Percentiles rank a stretch among this genome's conserved stretches.
phyloP scores from a whole-genome alignment of 92 coral and sea anemone species.

The Epizoanthus scotinus region DNA sequence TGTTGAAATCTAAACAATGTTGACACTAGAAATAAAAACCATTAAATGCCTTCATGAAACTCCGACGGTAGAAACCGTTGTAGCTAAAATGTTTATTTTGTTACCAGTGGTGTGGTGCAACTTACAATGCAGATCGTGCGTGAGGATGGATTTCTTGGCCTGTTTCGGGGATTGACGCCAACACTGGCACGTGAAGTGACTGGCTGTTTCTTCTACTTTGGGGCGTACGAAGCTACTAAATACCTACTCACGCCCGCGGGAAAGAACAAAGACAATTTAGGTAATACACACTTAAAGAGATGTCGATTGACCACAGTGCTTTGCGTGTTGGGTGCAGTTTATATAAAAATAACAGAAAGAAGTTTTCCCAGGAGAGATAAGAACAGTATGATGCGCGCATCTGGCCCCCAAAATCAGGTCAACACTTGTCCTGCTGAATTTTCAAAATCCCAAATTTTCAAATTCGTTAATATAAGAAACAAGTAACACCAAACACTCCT shows the following conservation, averaged over 20 bases:
- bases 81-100: not conserved
- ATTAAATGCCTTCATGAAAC: too few relatives aligned
- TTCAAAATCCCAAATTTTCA: too few relatives aligned
- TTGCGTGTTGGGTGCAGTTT: not conserved
- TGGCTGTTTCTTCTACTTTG: slow-evolving; percentile 64
- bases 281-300: not conserved
- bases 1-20: too few relatives aligned
- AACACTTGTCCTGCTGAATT: too few relatives aligned
- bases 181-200: slow-evolving; percentile 56
- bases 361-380: too few relatives aligned
- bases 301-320: not conserved
- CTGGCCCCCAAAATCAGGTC: too few relatives aligned
- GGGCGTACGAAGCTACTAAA: slow-evolving; percentile 61
- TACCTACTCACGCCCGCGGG: slow-evolving; percentile 51
- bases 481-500: too few relatives aligned
- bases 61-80: too few relatives aligned
- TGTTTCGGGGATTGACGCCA: slow-evolving; percentile 55
- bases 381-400: too few relatives aligned
- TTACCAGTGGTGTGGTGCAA: slow-evolving; percentile 46
- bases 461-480: too few relatives aligned
- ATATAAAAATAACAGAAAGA: too few relatives aligned
- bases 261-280: slow-evolving; percentile 46
- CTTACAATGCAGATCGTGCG: slow-evolving; percentile 46
- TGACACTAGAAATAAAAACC: too few relatives aligned
- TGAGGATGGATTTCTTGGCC: slow-evolving; percentile 49